Evolutionary conservation across 2,113 vertebrate genomes (phyloP).

Genomic region (Apteryx mantelli): DNA sequence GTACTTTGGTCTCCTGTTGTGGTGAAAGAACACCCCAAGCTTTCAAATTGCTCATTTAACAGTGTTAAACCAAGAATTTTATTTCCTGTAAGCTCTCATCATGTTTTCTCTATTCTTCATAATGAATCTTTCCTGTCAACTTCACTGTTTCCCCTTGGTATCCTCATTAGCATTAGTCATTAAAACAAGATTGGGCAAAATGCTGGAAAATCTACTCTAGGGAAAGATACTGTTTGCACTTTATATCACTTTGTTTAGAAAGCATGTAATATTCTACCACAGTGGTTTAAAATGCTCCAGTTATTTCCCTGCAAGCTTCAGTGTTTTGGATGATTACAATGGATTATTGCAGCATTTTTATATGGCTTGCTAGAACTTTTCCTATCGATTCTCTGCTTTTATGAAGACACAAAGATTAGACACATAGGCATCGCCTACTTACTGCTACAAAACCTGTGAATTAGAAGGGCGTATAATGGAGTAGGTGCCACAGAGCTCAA

Average conservation of each 20-base stretch:
- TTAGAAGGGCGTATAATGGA: neutral
- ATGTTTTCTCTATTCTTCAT: neutral
- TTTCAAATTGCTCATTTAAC: neutral
- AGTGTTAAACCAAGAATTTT: neutral
- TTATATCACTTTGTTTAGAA: constrained; percentile 4
- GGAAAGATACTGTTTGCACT: neutral
- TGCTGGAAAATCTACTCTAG: neutral
- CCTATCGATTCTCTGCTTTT: neutral
- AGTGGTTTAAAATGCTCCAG: neutral
- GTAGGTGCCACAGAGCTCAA: neutral
- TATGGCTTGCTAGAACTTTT: neutral
- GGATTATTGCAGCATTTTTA: neutral
- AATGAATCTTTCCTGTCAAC: neutral
- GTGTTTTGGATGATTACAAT: neutral
- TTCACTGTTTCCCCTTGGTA: constrained; percentile 5
- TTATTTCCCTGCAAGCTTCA: constrained; percentile 1
- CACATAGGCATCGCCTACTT: neutral
- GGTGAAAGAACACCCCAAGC: neutral
- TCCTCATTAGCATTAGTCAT: constrained; percentile 28
- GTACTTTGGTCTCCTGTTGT: neutral
- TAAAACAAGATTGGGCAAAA: neutral
- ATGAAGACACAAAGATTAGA: neutral
- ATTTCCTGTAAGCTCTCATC: neutral
- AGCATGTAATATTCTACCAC: neutral
- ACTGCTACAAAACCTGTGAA: neutral